Evolutionary conservation across 2,888 invertebrate genomes (phyloP).

Genomic region (Orthosia incerta): DNA sequence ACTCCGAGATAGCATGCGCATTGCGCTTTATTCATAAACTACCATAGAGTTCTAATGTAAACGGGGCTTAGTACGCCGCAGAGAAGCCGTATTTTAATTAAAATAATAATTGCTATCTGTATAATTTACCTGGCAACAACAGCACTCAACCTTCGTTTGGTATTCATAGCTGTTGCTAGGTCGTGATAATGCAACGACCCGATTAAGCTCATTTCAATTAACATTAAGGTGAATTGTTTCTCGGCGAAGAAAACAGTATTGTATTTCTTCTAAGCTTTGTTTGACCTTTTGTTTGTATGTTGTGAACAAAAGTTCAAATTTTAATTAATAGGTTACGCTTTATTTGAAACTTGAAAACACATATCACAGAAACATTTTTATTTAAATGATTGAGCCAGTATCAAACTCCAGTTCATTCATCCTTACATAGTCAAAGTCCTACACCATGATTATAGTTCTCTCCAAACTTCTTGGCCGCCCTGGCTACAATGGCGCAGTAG

Average conservation of each 20-base stretch:
- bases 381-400: background rate
- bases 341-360: background rate
- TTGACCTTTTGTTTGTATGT: background rate
- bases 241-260: slow-evolving; percentile 9
- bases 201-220: slow-evolving; percentile 37
- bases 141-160: slow-evolving; percentile 39
- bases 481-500: too few species aligned
- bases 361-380: background rate
- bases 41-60: background rate
- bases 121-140: slow-evolving; percentile 24
- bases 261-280: background rate
- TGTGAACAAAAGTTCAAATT: too few species aligned
- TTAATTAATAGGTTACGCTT: background rate
- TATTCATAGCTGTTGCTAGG: slow-evolving; percentile 45
- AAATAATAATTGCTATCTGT: slow-evolving; percentile 29
- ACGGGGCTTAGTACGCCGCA: background rate
- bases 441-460: too few species aligned
- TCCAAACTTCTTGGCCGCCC: too few species aligned
- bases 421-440: background rate
- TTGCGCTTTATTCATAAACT: slow-evolving; percentile 3
- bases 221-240: slow-evolving; percentile 16
- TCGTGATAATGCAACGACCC: slow-evolving; percentile 58
- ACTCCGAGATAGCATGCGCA: slow-evolving; percentile 1
- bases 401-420: background rate
- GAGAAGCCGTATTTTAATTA: slow-evolving; percentile 33